Evolutionary conservation across 2,797 vertebrate genomes (phyloP), one percentile per base, ranked within the genome.

Genomic region (Potorous gilbertii): DNA sequence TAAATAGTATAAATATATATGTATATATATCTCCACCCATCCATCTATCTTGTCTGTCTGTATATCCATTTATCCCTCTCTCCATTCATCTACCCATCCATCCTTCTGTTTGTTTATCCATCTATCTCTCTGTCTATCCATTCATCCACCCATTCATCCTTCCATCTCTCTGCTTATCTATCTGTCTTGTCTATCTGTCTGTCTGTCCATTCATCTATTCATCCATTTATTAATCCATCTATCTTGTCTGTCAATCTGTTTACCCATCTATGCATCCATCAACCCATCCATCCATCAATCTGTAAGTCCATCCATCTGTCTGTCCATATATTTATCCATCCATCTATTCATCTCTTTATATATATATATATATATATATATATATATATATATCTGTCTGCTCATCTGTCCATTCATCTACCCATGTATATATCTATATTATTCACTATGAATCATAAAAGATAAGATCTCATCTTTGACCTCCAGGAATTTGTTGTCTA

Each of bases 231-330:
- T 29, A 3, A 14, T 34, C 29, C 13, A 4, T 34, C 31, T 34
- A 14, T 62, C 59, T 52, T 28, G 10, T 28, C 56, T 11, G 9
- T 18, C 28, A 13, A 0, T 62, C 59, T 29, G 3, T 31, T 1
- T 8, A 1, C 31, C 57, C 2, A 2, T 31, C 57, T 13, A 0
- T 62, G 10, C 3, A 3, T 62, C 29, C 2, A 0, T 62, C 57
- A 12, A 3, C 13, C 9, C 13, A 11, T 62, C 57, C 4, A 10
- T 62, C 57, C 29, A 2, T 59, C 57, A 13, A 4, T 31, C 57
- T 62, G 4, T n/a, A n/a, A n/a, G 0, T 59, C 57, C 31, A 0
- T 59, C 28, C 4, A 3, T 62, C 59, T 5, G 52, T 52, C 5
- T 52, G 5, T 4, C 52, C 52, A 5, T 52, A 3, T 52, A 52